Base-by-base conservation (phyloP, 2,888 invertebrate species). In the Melitaea athalia region DNA sequence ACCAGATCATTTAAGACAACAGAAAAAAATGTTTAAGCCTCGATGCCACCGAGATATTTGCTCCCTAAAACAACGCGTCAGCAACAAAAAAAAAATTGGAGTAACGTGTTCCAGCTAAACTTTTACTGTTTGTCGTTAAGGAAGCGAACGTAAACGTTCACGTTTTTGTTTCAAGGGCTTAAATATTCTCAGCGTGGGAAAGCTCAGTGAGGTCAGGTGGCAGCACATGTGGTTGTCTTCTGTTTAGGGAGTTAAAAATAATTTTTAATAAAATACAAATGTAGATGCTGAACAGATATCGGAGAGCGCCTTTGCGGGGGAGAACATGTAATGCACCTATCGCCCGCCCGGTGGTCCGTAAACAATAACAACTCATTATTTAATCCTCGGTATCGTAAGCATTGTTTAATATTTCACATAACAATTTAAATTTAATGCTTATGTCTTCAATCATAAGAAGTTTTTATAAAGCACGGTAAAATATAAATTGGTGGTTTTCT, bases 1-100 rank as follows among this genome's bases (percentile, higher is more conserved):
- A 90, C 88, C 87, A 89, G 87, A 86, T 89, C 89, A 88, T 92
- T 92, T 91, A 84, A 87, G 89, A 87, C 87, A 90, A 89, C 88
- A 89, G 82, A 91, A 91, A 91, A 90, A 91, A 85, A 78, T 77
- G 77, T 87, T 85, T 79, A 86, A 86, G 88, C 86, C 84, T 86
- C 87, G 75, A 80, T 86, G 85, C 84, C 75, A 80, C 81, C 81
- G 84, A 86, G 87, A 85, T 85, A 86, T 89, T 89, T 84, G 88
- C 90, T 85, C 87, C 87, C 86, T 85, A 87, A 88, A 86, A 82
- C 85, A 81, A 76, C 81, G 79, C 79, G 65, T 43, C 61, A 62
- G 60, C 31, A 53, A 52, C 59, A 59, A 61, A 64, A 69, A 73
- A 71, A 70, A 69, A 70, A 62, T 60, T 67, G 59, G 63, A 61